phyloP scores from a whole-genome alignment of 2,113 vertebrate genomes.

The Cebus imitator region DNA sequence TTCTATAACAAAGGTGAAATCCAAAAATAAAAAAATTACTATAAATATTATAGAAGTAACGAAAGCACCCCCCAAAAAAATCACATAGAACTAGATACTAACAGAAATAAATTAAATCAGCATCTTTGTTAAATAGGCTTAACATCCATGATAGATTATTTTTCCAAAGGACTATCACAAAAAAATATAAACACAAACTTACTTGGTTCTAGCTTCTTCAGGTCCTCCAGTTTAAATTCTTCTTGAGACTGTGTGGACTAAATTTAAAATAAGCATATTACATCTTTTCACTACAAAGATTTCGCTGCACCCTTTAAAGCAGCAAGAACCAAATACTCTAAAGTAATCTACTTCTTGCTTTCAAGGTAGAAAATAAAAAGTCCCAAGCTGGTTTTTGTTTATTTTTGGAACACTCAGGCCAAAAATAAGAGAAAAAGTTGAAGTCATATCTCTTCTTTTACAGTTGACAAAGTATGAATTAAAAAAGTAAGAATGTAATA shows the following conservation, averaged over 20 bases:
- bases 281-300: conserved; percentile 36
- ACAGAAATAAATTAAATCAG: background rate
- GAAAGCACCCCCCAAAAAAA: background rate
- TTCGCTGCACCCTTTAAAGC: background rate
- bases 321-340: conserved; percentile 17
- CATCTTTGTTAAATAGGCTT: background rate
- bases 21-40: background rate
- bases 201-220: conserved; percentile 98
- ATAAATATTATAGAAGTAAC: background rate
- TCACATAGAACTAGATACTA: background rate
- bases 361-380: conserved; percentile 54
- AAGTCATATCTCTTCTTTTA: conserved; percentile 25
- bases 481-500: background rate
- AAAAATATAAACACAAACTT: conserved; percentile 76
- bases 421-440: conserved; percentile 2
- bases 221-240: conserved; percentile 96
- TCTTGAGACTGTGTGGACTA: conserved; percentile 95
- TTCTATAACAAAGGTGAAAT: background rate
- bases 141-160: background rate
- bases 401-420: background rate
- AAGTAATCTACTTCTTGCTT: conserved; percentile 42
- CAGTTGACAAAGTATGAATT: background rate
- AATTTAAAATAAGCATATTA: conserved; percentile 67
- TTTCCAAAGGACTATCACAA: background rate
- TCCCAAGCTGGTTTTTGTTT: background rate